Base-by-base conservation (phyloP, 2,888 invertebrate genomes). In the Lasioglossum vierecki region DNA sequence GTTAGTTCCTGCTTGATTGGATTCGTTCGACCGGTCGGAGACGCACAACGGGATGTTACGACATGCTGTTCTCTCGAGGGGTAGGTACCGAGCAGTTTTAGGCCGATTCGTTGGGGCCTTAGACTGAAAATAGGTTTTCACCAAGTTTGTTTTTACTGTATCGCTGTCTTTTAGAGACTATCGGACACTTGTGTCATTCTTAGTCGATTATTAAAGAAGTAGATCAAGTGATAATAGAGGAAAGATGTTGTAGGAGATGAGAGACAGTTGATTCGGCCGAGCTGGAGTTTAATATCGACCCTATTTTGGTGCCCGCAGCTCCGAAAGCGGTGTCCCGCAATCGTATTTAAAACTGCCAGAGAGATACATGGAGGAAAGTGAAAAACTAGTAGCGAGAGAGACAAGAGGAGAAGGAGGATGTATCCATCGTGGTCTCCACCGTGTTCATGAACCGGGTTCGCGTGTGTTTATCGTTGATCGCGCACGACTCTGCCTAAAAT, bases 401-500 rank as follows among this genome's bases (percentile, higher is more conserved):
- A 49, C 71, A 22, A 68, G 15, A 26, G 35, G 44, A 35, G 39
- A 4, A 35, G 18, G 26, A 39, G 53, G 15, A 39, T 15, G 35
- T 30, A 53, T 44, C 11, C 39, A n/a, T 35, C 76, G 66, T 68
- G 30, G 60, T 71, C 75, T 44, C 76, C 46, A 63, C 44, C 70
- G 53, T 76, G 41, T 70, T 80, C 80, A 63, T 49, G 83, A 76
- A 83, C 53, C 26, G 46, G 46, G 80, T 57, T 86, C 75, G 73
- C 76, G 75, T 53, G 79, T 76, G 72, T 80, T 86, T 78, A 81
- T 80, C 84, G 79, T n/a, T 68, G 80, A 70, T 80, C 76, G 72
- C 68, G 80, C 79, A 83, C 86, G 79, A 63, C 77, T 49, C 75
- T 75, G 89, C 90, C 90, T 89, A 90, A 91, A 90, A 91, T 90